phyloP scores from a whole-genome alignment of 2,113 vertebrate genomes.

The Gallinago media region DNA sequence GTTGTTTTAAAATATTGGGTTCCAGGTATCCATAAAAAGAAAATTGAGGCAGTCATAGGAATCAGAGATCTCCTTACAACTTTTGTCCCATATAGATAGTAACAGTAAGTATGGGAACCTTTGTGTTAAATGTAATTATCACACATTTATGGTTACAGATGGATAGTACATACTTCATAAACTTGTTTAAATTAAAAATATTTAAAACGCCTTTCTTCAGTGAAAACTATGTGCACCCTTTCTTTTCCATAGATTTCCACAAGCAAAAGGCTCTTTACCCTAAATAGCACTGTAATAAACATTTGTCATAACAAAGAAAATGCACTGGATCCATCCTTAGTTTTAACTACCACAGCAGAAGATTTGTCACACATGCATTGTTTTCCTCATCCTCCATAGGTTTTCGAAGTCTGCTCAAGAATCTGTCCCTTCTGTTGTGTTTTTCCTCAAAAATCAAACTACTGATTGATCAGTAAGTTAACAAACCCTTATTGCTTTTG shows the following conservation, averaged over 20 bases:
- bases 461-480: background rate
- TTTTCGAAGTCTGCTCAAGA: background rate
- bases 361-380: background rate
- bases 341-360: background rate
- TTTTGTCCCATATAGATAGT: background rate
- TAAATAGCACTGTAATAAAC: background rate
- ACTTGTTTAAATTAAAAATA: background rate
- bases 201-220: background rate
- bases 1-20: background rate
- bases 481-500: background rate
- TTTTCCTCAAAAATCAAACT: background rate
- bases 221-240: rapidly evolving
- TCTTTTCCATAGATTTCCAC: background rate
- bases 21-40: background rate
- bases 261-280: background rate
- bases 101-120: background rate
- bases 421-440: background rate
- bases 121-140: background rate
- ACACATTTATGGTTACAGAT: background rate
- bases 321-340: background rate
- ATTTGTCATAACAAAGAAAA: background rate
- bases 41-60: background rate
- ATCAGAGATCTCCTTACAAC: background rate
- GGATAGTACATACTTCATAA: background rate
- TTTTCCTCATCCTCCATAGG: background rate